Base-by-base conservation (phyloP, 2,797 vertebrate species). In the Halcyon badia region DNA sequence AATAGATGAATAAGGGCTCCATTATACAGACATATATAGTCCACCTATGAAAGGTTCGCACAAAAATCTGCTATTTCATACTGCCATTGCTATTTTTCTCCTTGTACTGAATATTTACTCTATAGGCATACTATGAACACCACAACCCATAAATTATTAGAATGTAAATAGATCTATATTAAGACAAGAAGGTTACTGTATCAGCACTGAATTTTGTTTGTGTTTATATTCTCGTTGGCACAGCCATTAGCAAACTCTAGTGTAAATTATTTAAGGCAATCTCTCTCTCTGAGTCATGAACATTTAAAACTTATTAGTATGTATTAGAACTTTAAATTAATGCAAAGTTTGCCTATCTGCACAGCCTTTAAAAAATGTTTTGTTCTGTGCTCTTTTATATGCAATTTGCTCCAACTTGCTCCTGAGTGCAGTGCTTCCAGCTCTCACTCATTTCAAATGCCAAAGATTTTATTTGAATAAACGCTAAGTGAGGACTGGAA, bases 241-340 rank as follows among this genome's bases (percentile, higher is more conserved):
- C 60, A 94, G 90, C 70, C 95, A 13, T 73, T 90, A 96, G 85
- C 93, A 93, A 98, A 94, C 61, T 93, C 88, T 77, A 95, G 85
- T 84, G 51, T 98, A 94, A 97, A 97, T 97, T 97, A 97, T 97
- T 95, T 97, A 96, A 89, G 68, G 52, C 60, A 73, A 57, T 94
- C 70, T 96, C 86, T 94, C 87, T 94, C 87, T 85, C 72, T 12
- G 41, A 90, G 94, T 58, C 73, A 28, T 3, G 3, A 87, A 83
- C 71, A 80, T 97, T 81, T 81, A 69, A 68, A 98, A 97, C 82
- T 94, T 96, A 90, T 91, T 96, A 97, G 93, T 94, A 93, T 92
- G 96, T 93, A 97, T 96, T 94, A 96, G 78, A 90, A 83, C 77
- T 97, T 98, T 86, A 97, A 97, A 97, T 97, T 97, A 97, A 97